A percentile compares a stretch with the other conserved stretches of the same genome.
Evolutionary conservation across 2,888 invertebrate genomes (phyloP).

Genomic region (Sinopyrophorus schimmeli): DNA sequence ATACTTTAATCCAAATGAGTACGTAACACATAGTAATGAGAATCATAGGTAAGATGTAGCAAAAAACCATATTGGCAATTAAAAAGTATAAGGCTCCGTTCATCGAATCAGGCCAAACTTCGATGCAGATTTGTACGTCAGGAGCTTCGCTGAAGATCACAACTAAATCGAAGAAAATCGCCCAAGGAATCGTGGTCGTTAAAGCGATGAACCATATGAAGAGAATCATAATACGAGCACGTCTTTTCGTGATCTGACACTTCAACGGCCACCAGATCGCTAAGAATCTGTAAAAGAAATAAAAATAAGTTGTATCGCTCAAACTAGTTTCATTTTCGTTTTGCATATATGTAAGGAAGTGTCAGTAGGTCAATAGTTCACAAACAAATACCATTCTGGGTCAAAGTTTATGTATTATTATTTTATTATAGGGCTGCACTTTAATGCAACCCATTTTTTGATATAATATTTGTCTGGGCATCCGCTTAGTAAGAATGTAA

Average conservation of each 20-base stretch:
- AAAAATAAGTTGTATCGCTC: constrained; percentile 2
- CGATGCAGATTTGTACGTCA: constrained; percentile 75
- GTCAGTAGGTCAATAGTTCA: constrained; percentile 20
- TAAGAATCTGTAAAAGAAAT: constrained; percentile 74
- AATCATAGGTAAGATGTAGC: constrained; percentile 89
- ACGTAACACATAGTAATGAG: constrained; percentile 91
- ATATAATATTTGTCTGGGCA: too few species aligned
- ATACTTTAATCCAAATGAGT: constrained; percentile 84
- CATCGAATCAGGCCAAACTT: constrained; percentile 83
- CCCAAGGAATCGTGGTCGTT: constrained; percentile 86
- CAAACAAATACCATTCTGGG: constrained; percentile 13
- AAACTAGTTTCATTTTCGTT: constrained; percentile 23
- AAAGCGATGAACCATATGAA: constrained; percentile 89
- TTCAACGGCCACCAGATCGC: constrained; percentile 95
- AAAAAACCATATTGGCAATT: constrained; percentile 84
- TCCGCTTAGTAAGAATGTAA: too few species aligned
- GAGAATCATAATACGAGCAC: constrained; percentile 84
- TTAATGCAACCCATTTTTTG: too few species aligned
- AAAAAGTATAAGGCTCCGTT: constrained; percentile 86
- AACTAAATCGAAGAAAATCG: constrained; percentile 83
- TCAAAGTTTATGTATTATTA: too few species aligned
- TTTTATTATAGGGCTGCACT: too few species aligned
- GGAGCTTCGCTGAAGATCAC: constrained; percentile 74
- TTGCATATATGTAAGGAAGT: constrained; percentile 18
- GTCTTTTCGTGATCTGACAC: constrained; percentile 85